Percentiles rank a stretch among this genome's conserved stretches.
Evolutionary conservation across 2,888 invertebrate species (phyloP).

Genomic region (Athalia cordata): DNA sequence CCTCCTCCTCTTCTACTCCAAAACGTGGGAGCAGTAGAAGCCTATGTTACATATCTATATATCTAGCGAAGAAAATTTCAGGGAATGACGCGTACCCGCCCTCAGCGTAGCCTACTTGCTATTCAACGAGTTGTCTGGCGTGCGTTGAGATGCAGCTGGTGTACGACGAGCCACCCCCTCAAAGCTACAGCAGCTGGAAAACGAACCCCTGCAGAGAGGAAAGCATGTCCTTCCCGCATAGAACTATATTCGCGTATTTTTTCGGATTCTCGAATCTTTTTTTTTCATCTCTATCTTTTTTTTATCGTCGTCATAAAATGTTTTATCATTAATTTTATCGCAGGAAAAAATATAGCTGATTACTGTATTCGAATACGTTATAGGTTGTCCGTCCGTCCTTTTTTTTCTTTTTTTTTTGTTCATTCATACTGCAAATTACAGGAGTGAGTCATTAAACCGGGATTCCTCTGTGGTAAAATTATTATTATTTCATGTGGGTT

Average conservation of each 20-base stretch:
- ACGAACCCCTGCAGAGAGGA: too few relatives aligned
- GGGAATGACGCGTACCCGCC: conserved; percentile 18
- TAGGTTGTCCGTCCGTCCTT: too few relatives aligned
- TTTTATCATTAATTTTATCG: not conserved
- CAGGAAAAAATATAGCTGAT: too few relatives aligned
- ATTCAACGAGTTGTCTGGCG: conserved; percentile 42
- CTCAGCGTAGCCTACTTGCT: conserved; percentile 37
- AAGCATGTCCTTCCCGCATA: too few relatives aligned
- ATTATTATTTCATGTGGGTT: too few relatives aligned
- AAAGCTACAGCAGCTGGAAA: too few relatives aligned
- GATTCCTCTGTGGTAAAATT: too few relatives aligned
- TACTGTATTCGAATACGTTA: too few relatives aligned
- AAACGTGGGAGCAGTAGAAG: not conserved
- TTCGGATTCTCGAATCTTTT: not conserved
- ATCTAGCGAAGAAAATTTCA: conserved; percentile 1
- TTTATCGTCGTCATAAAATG: too few relatives aligned
- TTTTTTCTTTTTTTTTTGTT: too few relatives aligned
- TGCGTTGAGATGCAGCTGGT: conserved; percentile 46
- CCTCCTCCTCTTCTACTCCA: not conserved
- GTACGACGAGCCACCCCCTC: conserved; percentile 38
- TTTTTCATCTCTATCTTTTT: not conserved
- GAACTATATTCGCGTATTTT: not conserved
- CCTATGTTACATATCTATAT: not conserved
- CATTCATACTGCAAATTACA: too few relatives aligned
- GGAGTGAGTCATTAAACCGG: too few relatives aligned